Evolutionary conservation across 2,797 vertebrate species (phyloP).

Genomic region (Hydrolagus colliei): DNA sequence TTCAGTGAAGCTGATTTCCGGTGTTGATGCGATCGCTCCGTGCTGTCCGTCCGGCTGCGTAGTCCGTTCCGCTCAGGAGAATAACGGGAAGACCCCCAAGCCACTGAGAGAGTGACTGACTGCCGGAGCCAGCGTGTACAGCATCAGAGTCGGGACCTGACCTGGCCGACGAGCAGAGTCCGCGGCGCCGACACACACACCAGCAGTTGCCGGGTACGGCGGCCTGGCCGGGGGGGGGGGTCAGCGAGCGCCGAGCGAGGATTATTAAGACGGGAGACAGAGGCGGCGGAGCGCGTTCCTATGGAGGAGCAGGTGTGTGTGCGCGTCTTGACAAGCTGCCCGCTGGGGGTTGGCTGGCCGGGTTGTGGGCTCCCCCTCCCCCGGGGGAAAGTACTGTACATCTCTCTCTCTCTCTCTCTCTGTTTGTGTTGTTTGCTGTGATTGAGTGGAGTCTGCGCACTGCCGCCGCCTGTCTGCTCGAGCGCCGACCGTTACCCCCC

Average conservation of each 20-base stretch:
- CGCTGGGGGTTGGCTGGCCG: background rate
- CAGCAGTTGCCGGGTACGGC: background rate
- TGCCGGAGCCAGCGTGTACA: too few relatives aligned
- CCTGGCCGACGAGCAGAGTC: too few relatives aligned
- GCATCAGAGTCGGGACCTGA: too few relatives aligned
- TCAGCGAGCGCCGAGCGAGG: background rate
- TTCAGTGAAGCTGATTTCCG: background rate
- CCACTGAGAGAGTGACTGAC: too few relatives aligned
- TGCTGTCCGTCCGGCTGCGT: background rate
- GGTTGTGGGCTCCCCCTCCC: too few relatives aligned
- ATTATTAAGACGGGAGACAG: too few relatives aligned
- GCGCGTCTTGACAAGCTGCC: constrained; percentile 35
- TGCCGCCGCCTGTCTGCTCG: too few relatives aligned
- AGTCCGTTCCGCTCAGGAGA: constrained; percentile 7
- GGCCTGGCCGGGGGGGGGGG: background rate
- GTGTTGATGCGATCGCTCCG: constrained; percentile 3
- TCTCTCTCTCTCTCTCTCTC: background rate
- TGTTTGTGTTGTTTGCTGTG: too few relatives aligned
- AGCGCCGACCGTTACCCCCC: too few relatives aligned
- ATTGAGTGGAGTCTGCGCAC: too few relatives aligned
- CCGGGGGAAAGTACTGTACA: background rate
- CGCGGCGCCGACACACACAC: too few relatives aligned
- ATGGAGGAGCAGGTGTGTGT: constrained; percentile 60
- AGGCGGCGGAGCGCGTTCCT: constrained; percentile 46
- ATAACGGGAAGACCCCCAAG: background rate